Percentiles rank a stretch among this genome's conserved stretches.
Conservation (phyloP, 2,113 vertebrate genomes). For the Cyprinodon brontotheroides region DNA sequence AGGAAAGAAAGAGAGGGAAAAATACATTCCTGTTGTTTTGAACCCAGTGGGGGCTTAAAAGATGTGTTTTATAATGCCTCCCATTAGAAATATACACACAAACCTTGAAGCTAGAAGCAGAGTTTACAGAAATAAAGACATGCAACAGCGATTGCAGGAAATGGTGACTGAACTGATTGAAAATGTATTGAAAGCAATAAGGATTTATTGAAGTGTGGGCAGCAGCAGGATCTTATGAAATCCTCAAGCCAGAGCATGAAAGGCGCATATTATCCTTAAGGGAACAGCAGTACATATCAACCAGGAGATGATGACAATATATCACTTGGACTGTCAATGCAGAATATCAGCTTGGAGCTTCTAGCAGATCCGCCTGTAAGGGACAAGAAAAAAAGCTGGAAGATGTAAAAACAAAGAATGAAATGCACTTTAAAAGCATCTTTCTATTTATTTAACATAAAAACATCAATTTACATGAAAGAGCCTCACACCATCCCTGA, state of each 20-base stretch:
- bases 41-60: slow-evolving; percentile 66
- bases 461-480: slow-evolving; percentile 39
- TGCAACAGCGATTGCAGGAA: slow-evolving; percentile 32
- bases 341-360: slow-evolving; percentile 26
- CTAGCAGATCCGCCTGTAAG: slow-evolving; percentile 22
- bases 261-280: slow-evolving; percentile 43
- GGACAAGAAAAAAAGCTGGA: slow-evolving; percentile 19
- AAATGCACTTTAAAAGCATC: background rate
- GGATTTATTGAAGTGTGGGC: slow-evolving; percentile 46
- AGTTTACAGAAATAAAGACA: slow-evolving; percentile 28
- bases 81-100: slow-evolving; percentile 55
- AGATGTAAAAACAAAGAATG: background rate
- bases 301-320: slow-evolving; percentile 38
- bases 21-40: slow-evolving; percentile 69
- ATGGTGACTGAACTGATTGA: slow-evolving; percentile 53
- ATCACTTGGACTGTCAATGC: slow-evolving; percentile 50
- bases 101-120: slow-evolving; percentile 23
- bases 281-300: slow-evolving; percentile 51
- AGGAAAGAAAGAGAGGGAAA: slow-evolving; percentile 64
- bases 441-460: slow-evolving; percentile 6
- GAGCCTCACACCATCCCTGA: slow-evolving; percentile 28
- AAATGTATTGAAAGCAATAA: slow-evolving; percentile 50
- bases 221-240: slow-evolving; percentile 28
- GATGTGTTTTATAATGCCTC: slow-evolving; percentile 62
- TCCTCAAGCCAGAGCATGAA: slow-evolving; percentile 32